A percentile compares a stretch with the other conserved stretches of the same genome.
phyloP scores from a whole-genome alignment of 2,888 invertebrate species.

The Anorthoa munda region DNA sequence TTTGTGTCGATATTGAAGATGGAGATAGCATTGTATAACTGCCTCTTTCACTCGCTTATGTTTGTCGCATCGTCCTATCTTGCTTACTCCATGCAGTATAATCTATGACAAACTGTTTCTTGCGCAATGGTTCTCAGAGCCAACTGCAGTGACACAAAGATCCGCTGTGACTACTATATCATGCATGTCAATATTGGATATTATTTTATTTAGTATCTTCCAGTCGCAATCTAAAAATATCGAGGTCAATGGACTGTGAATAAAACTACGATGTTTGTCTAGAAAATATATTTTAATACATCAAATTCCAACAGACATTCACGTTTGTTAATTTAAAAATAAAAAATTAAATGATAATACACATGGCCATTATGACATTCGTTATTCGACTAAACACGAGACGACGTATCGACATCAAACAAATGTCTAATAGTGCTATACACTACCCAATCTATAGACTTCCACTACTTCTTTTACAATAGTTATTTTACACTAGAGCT shows the following conservation, averaged over 20 bases:
- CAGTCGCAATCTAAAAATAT: slow-evolving; percentile 2
- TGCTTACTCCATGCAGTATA: too few relatives aligned
- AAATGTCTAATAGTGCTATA: slow-evolving; percentile 70
- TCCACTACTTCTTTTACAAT: slow-evolving; percentile 72
- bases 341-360: slow-evolving; percentile 81
- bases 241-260: slow-evolving; percentile 32
- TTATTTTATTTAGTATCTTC: neutral
- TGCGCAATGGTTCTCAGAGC: too few relatives aligned
- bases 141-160: too few relatives aligned
- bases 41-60: too few relatives aligned
- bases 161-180: neutral
- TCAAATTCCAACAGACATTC: slow-evolving; percentile 89
- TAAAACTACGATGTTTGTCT: slow-evolving; percentile 76
- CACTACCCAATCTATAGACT: slow-evolving; percentile 74
- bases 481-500: slow-evolving; percentile 77
- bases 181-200: neutral
- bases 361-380: slow-evolving; percentile 73
- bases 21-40: too few relatives aligned
- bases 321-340: slow-evolving; percentile 83
- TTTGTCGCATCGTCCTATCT: too few relatives aligned
- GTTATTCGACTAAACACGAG: slow-evolving; percentile 75
- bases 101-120: too few relatives aligned
- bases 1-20: too few relatives aligned
- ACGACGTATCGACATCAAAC: slow-evolving; percentile 67
- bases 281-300: slow-evolving; percentile 90